These are phyloP conservation scores for Drosophila orosa DNA, from an alignment of 1,140 invertebrate genomes.

Conservation along the genomic window DNA sequence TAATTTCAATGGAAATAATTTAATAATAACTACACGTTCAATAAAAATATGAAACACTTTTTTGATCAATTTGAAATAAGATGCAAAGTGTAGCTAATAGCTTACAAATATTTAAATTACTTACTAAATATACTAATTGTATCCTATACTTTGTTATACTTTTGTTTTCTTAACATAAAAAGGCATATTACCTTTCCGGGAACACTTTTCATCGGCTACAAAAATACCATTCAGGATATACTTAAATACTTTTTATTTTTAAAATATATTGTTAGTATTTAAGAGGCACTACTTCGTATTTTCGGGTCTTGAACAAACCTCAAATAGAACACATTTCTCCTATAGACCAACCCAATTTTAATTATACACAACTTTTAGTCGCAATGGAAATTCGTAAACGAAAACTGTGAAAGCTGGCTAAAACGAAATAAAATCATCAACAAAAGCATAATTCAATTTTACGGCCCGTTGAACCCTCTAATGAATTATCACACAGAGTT, in stretches of 20 bases:
- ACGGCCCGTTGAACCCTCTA: conserved; percentile 72
- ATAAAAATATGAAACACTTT: no score
- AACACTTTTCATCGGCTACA: no score
- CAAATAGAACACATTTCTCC: background rate
- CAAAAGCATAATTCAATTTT: conserved; percentile 54
- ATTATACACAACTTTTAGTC: conserved; percentile 16
- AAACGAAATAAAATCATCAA: conserved; percentile 34
- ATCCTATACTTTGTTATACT: no score
- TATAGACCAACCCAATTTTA: conserved; percentile 17
- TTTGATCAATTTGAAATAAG: no score
- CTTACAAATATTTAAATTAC: no score
- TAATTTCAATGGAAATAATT: background rate
- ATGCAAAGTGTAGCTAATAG: no score
- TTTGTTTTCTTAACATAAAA: no score
- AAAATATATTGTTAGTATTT: background rate
- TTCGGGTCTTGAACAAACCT: no score
- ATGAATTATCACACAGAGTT: conserved; percentile 68
- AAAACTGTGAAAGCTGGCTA: conserved; percentile 29
- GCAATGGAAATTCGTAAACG: conserved; percentile 13
- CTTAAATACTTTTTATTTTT: background rate
- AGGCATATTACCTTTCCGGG: no score
- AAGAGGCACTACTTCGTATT: background rate
- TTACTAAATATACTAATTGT: no score
- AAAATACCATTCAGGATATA: background rate
- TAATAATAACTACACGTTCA: no score